These are phyloP conservation scores for Polyommatus iphigenia DNA, from an alignment of 2,888 invertebrate species.

Conservation along the genomic window DNA sequence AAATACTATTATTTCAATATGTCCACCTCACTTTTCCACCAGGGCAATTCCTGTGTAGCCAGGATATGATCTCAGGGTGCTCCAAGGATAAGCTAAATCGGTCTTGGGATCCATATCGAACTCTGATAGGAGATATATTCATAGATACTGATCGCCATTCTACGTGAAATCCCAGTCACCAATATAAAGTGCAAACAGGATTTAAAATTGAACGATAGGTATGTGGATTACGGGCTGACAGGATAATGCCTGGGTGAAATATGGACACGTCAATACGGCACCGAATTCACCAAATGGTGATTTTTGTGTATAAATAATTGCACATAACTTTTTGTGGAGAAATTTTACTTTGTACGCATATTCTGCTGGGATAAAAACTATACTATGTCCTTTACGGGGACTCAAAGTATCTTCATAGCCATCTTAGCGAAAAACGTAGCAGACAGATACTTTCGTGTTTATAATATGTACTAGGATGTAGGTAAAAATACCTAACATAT, in stretches of 20 bases:
- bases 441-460: too few species aligned
- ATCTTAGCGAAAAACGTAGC: too few species aligned
- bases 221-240: conserved; percentile 11
- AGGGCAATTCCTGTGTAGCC: too few species aligned
- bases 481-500: too few species aligned
- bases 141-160: background rate
- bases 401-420: too few species aligned
- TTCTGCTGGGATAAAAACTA: background rate
- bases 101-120: too few species aligned
- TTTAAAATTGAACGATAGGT: conserved; percentile 20
- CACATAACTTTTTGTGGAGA: background rate
- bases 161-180: background rate
- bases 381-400: too few species aligned
- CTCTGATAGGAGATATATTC: background rate
- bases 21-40: too few species aligned
- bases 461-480: too few species aligned
- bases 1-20: too few species aligned
- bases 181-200: conserved; percentile 10
- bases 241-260: conserved; percentile 16
- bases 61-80: too few species aligned
- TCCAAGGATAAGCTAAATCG: too few species aligned
- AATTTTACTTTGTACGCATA: background rate
- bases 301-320: conserved; percentile 1
- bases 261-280: background rate
- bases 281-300: background rate